Percentiles rank a stretch among this genome's conserved stretches.
phyloP scores from a whole-genome alignment of 2,797 vertebrate species.

The Gallinago solitaria region DNA sequence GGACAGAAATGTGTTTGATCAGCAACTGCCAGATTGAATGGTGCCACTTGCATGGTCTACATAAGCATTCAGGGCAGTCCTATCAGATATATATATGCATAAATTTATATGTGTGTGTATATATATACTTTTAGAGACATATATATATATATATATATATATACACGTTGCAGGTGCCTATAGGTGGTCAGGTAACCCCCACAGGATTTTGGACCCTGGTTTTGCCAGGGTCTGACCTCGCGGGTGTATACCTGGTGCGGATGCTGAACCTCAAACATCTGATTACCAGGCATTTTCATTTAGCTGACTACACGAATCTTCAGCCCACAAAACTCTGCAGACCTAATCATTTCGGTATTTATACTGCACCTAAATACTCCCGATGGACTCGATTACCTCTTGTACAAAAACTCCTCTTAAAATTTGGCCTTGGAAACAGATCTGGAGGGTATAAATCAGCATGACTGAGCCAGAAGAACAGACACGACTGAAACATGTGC shows the following conservation, averaged over 20 bases:
- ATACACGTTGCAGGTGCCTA: fast-evolving
- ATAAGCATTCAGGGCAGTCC: fast-evolving
- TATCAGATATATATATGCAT: too few relatives aligned
- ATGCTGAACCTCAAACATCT: not conserved
- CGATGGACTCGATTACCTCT: not conserved
- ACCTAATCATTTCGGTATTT: not conserved
- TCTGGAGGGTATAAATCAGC: not conserved
- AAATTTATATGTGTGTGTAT: fast-evolving
- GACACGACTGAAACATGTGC: not conserved
- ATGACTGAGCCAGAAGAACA: not conserved
- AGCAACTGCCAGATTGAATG: not conserved
- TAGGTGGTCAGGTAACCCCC: not conserved
- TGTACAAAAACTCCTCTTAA: not conserved
- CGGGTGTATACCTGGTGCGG: not conserved
- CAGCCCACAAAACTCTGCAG: not conserved
- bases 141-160: fast-evolving
- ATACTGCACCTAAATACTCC: not conserved
- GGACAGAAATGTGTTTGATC: not conserved
- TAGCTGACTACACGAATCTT: not conserved
- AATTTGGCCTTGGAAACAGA: not conserved
- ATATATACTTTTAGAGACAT: fast-evolving
- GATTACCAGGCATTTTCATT: not conserved
- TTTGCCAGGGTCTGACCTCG: not conserved
- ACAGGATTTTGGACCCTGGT: fast-evolving
- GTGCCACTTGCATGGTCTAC: not conserved